Evolutionary conservation across 2,888 invertebrate species (phyloP).

Genomic region (Andrena trimmerana): DNA sequence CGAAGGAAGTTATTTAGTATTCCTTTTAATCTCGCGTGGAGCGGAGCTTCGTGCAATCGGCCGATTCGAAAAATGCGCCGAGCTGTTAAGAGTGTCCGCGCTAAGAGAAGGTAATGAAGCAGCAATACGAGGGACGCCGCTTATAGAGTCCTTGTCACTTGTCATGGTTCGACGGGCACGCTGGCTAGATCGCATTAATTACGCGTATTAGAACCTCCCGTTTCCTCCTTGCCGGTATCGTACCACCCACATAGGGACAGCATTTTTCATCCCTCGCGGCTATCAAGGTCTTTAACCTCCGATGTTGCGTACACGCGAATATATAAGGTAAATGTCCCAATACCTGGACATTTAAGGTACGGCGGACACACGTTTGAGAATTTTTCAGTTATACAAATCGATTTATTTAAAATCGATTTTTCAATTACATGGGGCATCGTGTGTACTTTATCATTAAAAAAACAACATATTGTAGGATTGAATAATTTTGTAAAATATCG

Average conservation of each 20-base stretch:
- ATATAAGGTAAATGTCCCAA: too few relatives aligned
- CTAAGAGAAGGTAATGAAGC: slow-evolving; percentile 74
- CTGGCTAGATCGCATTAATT: slow-evolving; percentile 80
- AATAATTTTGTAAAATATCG: too few relatives aligned
- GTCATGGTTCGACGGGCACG: slow-evolving; percentile 65
- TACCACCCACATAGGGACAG: slow-evolving; percentile 66
- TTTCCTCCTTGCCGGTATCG: slow-evolving; percentile 42
- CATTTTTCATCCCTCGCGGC: slow-evolving; percentile 31
- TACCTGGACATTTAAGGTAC: too few relatives aligned
- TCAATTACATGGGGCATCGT: too few relatives aligned
- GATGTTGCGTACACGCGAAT: background rate
- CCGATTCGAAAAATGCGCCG: slow-evolving; percentile 38
- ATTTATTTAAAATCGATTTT: too few relatives aligned
- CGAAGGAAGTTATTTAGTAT: background rate
- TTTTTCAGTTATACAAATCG: too few relatives aligned
- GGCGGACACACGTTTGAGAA: too few relatives aligned
- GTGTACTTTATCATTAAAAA: too few relatives aligned
- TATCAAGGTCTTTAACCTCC: slow-evolving; percentile 30
- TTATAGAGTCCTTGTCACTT: slow-evolving; percentile 72
- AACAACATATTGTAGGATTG: too few relatives aligned
- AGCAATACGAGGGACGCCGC: slow-evolving; percentile 69
- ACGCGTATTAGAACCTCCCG: slow-evolving; percentile 74
- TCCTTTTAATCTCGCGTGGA: slow-evolving; percentile 66
- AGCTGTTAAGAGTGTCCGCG: slow-evolving; percentile 29
- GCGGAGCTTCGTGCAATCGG: slow-evolving; percentile 46